Conservation (phyloP, 2,888 invertebrate genomes). For the Rhorus exstirpatorius region DNA sequence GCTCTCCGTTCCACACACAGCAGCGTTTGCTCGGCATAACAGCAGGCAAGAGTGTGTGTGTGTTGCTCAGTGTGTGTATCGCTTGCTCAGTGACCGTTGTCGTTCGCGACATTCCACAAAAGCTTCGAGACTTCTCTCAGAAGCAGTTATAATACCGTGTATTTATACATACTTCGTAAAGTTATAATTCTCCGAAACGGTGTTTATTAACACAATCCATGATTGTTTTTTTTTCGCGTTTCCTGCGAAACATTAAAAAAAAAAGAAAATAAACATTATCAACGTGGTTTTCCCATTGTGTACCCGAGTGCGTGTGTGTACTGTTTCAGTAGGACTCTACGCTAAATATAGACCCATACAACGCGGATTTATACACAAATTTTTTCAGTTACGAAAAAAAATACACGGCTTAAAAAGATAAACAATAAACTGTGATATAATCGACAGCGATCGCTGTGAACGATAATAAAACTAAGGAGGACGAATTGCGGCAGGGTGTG, state of each 20-base stretch:
- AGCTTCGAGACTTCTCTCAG: constrained; percentile 21
- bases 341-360: background rate
- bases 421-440: background rate
- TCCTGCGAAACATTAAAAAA: background rate
- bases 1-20: constrained; percentile 43
- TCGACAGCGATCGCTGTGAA: background rate
- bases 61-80: constrained; percentile 52
- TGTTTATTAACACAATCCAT: background rate
- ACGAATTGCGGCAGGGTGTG: constrained; percentile 11
- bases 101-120: constrained; percentile 62
- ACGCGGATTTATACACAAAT: background rate
- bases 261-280: background rate
- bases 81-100: constrained; percentile 56
- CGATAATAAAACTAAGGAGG: constrained; percentile 23
- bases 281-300: constrained; percentile 26
- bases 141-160: constrained; percentile 2
- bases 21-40: constrained; percentile 40
- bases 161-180: background rate
- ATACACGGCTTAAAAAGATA: background rate
- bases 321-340: background rate
- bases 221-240: background rate
- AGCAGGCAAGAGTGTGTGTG: constrained; percentile 17
- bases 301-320: background rate
- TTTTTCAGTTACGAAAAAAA: background rate
- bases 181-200: background rate